Evolutionary conservation across 2,113 vertebrate genomes (phyloP).

Genomic region (Helogale parvula): DNA sequence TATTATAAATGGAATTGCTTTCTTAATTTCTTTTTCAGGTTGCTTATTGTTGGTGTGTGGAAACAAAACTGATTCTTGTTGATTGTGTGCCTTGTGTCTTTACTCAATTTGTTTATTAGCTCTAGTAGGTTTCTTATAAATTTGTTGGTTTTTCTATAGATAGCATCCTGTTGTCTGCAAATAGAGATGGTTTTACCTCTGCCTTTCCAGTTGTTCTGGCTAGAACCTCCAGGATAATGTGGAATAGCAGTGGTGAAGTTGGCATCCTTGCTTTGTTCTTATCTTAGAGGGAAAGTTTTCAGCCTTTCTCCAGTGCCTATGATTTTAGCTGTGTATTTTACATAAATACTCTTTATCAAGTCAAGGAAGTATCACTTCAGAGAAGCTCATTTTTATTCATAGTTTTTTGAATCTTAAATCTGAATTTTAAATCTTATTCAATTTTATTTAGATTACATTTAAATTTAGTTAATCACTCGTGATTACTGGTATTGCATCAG

Average conservation of each 20-base stretch:
- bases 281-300: background rate
- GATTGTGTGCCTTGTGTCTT: background rate
- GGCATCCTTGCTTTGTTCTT: background rate
- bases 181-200: background rate
- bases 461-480: conserved; percentile 16
- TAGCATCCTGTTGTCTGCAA: background rate
- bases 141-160: background rate
- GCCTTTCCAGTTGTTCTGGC: background rate
- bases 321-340: conserved; percentile 1
- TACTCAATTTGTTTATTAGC: background rate
- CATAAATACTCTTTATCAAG: background rate
- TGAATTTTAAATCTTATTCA: background rate
- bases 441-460: conserved; percentile 11
- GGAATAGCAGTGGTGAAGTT: background rate
- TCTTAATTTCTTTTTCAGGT: background rate
- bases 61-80: background rate
- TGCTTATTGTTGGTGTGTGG: background rate
- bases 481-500: background rate
- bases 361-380: background rate
- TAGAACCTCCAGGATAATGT: background rate
- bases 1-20: background rate
- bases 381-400: background rate
- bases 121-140: background rate
- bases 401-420: background rate
- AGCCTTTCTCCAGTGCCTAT: background rate